Evolutionary conservation across 2,888 invertebrate genomes (phyloP), one percentile per base, ranked within the genome.

Genomic region (Tanytarsus gracilentus): DNA sequence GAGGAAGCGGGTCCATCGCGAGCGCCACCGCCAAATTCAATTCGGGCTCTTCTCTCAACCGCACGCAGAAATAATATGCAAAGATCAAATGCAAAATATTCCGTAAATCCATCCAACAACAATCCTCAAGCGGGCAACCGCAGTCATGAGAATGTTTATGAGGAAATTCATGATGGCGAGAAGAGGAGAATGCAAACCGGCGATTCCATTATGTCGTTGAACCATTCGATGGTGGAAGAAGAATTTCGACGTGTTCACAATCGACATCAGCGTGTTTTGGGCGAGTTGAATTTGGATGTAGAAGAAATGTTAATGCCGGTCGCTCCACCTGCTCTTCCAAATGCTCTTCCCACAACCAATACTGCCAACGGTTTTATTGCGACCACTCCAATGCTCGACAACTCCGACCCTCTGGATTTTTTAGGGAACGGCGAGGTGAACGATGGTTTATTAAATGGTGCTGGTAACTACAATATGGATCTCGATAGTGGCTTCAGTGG

Each of bases 281-380:
- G 88, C 48, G 89, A 92, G 72, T 76, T 92, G 62, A 91, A 91
- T 77, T 79, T 92, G 63, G 87, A 90, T 66, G 87, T 88, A 48
- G 91, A 92, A 75, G 90, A 88, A 49, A 90, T 92, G 89, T 74
- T 92, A 65, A 92, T 91, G 91, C 91, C 90, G 16, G 82, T 84
- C 65, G 72, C 73, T 63, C 73, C 72, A 64, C 73, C 70, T 62
- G 72, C 71, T 9, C n/a, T n/a, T n/a, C n/a, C n/a, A n/a, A n/a
- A n/a, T n/a, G n/a, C n/a, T n/a, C n/a, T n/a, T 30, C 11, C 44
- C 44, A 44, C 44, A 44, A 44, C 9, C 44, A 8, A 44, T 27
- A 16, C 36, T n/a, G 36, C 16, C 23, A 23, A 23, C 21, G 23
- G 23, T 44, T 39, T 29, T 16, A 53, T 11, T 58, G 63, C 26